These are phyloP conservation scores for Camelus dromedarius DNA, from an alignment of 2,113 vertebrate genomes.

Conservation along the genomic window DNA sequence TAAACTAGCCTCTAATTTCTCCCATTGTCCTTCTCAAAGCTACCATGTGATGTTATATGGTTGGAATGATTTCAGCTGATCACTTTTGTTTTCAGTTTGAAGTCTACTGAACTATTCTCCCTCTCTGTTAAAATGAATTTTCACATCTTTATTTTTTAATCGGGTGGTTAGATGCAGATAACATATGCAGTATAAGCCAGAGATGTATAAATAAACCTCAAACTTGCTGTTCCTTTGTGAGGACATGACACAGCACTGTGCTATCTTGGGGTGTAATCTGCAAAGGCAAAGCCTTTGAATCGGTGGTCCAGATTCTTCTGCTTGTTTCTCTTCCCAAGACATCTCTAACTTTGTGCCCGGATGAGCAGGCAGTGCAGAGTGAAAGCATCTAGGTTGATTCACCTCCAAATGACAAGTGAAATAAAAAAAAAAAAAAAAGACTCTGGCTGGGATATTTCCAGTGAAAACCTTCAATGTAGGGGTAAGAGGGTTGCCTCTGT, in stretches of 20 bases:
- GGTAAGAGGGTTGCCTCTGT: not conserved
- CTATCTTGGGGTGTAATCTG: not conserved
- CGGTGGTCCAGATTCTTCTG: not conserved
- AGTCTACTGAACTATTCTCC: not conserved
- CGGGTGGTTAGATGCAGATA: not conserved
- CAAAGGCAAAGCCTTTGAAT: conserved; percentile 55
- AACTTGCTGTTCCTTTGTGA: not conserved
- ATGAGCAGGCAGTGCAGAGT: not conserved
- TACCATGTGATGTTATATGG: not conserved
- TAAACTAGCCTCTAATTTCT: not conserved
- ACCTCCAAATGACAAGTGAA: conserved; percentile 32
- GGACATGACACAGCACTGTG: not conserved
- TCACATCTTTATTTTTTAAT: conserved; percentile 22
- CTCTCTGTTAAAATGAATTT: conserved; percentile 38
- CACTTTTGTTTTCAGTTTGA: not conserved
- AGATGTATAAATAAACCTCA: conserved; percentile 27
- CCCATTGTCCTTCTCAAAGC: not conserved
- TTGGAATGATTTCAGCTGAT: not conserved
- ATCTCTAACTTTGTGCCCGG: conserved; percentile 41
- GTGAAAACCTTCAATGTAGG: not conserved
- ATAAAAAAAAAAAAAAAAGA: conserved; percentile 36
- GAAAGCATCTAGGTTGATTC: conserved; percentile 39
- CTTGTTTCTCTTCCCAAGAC: conserved; percentile 50
- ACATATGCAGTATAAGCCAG: not conserved
- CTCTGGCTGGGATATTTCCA: not conserved